Conservation (phyloP, 1,140 invertebrate genomes). For the Teleopsis dalmanni region DNA sequence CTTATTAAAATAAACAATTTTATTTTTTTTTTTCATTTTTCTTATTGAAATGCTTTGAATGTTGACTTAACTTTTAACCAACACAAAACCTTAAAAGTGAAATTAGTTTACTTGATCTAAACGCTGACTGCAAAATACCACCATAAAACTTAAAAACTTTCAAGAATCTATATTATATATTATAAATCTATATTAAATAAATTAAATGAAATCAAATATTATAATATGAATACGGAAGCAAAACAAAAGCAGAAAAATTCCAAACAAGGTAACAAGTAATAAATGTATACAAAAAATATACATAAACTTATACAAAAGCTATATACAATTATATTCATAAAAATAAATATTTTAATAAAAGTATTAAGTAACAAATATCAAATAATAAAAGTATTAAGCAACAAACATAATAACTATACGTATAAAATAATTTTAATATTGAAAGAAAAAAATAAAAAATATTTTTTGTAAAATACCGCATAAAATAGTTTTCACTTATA, state of each 20-base stretch:
- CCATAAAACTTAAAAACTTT: slow-evolving; percentile 23
- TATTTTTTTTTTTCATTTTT: no score
- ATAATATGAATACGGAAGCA: slow-evolving; percentile 10
- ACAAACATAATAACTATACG: slow-evolving; percentile 2
- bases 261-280: slow-evolving; percentile 5
- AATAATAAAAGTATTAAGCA: slow-evolving; percentile 4
- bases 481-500: no score
- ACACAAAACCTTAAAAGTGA: background rate
- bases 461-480: no score
- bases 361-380: no score
- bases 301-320: slow-evolving; percentile 19
- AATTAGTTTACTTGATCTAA: slow-evolving; percentile 22
- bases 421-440: background rate
- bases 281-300: slow-evolving; percentile 8
- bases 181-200: slow-evolving; percentile 8
- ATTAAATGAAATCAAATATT: slow-evolving; percentile 7
- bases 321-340: no score
- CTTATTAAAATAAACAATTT: no score
- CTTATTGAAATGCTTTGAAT: no score
- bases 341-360: no score
- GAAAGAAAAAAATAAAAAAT: background rate
- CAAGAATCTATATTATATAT: slow-evolving; percentile 19
- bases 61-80: no score
- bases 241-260: slow-evolving; percentile 13
- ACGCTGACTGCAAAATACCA: slow-evolving; percentile 44